Conservation (phyloP, 1,140 invertebrate species). For the Drosophila teissieri region DNA sequence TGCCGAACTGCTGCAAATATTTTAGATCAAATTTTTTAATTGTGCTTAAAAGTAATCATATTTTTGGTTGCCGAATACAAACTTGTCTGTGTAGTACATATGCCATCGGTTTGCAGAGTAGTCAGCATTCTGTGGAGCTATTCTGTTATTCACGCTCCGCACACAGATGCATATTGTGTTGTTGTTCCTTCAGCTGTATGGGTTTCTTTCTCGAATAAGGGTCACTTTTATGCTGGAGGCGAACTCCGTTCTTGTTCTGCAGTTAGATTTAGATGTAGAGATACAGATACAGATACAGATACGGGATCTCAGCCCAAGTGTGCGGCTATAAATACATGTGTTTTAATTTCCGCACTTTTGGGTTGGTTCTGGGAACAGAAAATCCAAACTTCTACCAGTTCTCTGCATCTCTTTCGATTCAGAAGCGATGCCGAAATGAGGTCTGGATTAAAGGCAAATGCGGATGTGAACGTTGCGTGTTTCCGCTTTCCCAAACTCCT, state of each 20-base stretch:
- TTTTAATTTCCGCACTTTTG: slow-evolving; percentile 83
- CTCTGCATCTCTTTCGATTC: slow-evolving; percentile 7
- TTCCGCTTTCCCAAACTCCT: slow-evolving; percentile 49
- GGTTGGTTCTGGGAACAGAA: slow-evolving; percentile 60
- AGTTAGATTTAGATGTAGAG: slow-evolving; percentile 30
- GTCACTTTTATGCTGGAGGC: slow-evolving; percentile 67
- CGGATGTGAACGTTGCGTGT: slow-evolving; percentile 71
- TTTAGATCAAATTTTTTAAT: neutral
- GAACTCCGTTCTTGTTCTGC: slow-evolving; percentile 27
- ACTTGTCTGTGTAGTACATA: neutral
- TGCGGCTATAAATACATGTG: slow-evolving; percentile 80
- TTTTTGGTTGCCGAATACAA: neutral
- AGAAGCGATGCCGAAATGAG: slow-evolving; percentile 52
- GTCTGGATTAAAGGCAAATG: slow-evolving; percentile 71
- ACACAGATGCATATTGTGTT: slow-evolving; percentile 29
- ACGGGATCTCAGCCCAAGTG: slow-evolving; percentile 53
- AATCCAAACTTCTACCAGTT: slow-evolving; percentile 6
- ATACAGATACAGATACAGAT: slow-evolving; percentile 42
- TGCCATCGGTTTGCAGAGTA: neutral
- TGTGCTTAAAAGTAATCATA: neutral
- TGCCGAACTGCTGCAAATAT: too few relatives aligned
- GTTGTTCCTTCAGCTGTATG: slow-evolving; percentile 15
- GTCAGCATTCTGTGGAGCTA: neutral
- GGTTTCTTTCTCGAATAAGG: slow-evolving; percentile 45
- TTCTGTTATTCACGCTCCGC: neutral